Conservation (phyloP, 1,140 invertebrate genomes). For the Sitobion miscanthi region DNA sequence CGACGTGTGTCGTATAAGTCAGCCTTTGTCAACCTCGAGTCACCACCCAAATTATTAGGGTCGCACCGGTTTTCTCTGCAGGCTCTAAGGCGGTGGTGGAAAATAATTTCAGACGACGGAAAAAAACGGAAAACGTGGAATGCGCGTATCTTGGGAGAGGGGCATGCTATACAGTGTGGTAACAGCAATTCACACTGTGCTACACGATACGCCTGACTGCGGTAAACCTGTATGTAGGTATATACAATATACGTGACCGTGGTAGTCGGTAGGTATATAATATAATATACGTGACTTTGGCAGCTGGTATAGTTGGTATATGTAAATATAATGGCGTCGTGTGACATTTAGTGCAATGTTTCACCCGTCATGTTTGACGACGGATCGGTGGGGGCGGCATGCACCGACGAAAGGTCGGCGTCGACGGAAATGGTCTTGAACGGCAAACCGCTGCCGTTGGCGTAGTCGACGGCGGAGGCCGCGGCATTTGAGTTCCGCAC, state of each 20-base stretch:
- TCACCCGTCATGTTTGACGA: background rate
- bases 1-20: too few species aligned
- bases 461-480: background rate
- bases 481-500: slow-evolving; percentile 3
- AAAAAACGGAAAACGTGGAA: background rate
- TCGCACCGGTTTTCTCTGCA: too few species aligned
- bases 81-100: background rate
- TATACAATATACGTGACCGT: background rate
- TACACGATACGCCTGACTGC: too few species aligned
- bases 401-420: background rate
- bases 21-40: too few species aligned
- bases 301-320: background rate
- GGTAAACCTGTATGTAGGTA: background rate
- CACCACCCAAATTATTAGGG: too few species aligned
- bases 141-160: background rate
- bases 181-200: background rate
- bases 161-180: background rate
- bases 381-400: background rate
- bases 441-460: background rate
- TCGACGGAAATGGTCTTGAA: background rate
- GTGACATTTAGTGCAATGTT: background rate
- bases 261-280: too few species aligned
- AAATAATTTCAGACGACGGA: background rate
- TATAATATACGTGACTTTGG: too few species aligned
- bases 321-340: background rate